Conservation (phyloP, 2,888 invertebrate species). For the Rhaphigaster nebulosa region DNA sequence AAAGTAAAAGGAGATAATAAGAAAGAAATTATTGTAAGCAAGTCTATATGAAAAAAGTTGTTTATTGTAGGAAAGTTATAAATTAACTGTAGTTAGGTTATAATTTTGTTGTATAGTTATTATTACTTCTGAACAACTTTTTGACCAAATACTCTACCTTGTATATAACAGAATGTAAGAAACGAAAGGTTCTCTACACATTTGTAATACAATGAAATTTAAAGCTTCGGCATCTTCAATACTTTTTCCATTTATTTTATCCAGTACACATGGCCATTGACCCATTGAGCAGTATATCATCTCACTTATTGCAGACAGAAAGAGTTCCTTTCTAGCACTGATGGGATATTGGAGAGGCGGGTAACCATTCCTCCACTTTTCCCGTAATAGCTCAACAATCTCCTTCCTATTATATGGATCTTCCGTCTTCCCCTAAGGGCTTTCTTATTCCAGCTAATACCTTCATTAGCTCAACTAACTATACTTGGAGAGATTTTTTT, state of each 20-base stretch:
- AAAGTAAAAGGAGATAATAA: too few relatives aligned
- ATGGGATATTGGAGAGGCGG: neutral
- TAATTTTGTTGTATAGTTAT: too few relatives aligned
- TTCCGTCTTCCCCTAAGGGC: neutral
- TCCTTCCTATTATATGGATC: neutral
- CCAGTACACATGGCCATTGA: neutral
- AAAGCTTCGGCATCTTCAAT: too few relatives aligned
- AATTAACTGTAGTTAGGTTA: too few relatives aligned
- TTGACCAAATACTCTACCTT: too few relatives aligned
- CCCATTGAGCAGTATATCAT: neutral
- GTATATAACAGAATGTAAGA: too few relatives aligned
- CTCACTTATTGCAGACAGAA: neutral
- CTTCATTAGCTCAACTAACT: neutral
- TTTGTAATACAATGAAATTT: too few relatives aligned
- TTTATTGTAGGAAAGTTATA: too few relatives aligned
- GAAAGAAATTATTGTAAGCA: too few relatives aligned
- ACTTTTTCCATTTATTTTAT: neutral
- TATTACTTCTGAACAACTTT: too few relatives aligned
- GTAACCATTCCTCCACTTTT: neutral
- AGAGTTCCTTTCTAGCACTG: neutral
- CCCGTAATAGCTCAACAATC: conserved; percentile 7
- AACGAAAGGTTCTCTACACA: too few relatives aligned
- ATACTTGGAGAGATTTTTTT: neutral
- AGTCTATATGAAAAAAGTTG: too few relatives aligned
- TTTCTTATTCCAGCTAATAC: neutral